These are phyloP conservation scores for Exephanes ischioxanthus DNA, from an alignment of 2,888 invertebrate species.

Conservation along the genomic window DNA sequence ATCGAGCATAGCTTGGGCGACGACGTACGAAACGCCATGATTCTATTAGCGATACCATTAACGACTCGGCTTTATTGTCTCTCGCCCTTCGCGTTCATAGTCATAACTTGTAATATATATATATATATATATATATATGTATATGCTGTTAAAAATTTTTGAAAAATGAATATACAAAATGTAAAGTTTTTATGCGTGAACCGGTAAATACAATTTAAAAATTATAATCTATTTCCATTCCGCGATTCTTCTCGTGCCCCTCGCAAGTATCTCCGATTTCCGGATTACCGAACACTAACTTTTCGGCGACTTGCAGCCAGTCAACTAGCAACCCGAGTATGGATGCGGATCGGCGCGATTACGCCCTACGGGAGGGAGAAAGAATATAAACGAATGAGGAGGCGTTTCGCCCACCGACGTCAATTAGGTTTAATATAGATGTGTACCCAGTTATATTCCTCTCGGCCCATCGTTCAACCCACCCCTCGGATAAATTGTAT, in stretches of 20 bases:
- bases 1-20: constrained; percentile 61
- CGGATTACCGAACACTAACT: not conserved
- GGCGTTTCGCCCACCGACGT: constrained; percentile 67
- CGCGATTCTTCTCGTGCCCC: not conserved
- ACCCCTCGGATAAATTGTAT: constrained; percentile 39
- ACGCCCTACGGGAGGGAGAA: constrained; percentile 60
- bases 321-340: constrained; percentile 14
- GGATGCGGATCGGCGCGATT: constrained; percentile 47
- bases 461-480: constrained; percentile 3
- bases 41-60: constrained; percentile 83
- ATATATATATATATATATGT: constrained; percentile 67
- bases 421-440: constrained; percentile 80
- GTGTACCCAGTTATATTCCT: constrained; percentile 74
- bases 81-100: constrained; percentile 79
- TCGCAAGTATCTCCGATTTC: not conserved
- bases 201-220: not conserved
- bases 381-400: constrained; percentile 60
- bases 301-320: not conserved
- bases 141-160: constrained; percentile 5
- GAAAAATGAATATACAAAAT: not conserved
- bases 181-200: not conserved
- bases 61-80: constrained; percentile 81
- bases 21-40: constrained; percentile 76
- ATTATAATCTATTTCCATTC: not conserved
- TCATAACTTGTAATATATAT: constrained; percentile 78